Evolutionary conservation across 2,113 vertebrate genomes (phyloP).

Genomic region (Falco punctatus): DNA sequence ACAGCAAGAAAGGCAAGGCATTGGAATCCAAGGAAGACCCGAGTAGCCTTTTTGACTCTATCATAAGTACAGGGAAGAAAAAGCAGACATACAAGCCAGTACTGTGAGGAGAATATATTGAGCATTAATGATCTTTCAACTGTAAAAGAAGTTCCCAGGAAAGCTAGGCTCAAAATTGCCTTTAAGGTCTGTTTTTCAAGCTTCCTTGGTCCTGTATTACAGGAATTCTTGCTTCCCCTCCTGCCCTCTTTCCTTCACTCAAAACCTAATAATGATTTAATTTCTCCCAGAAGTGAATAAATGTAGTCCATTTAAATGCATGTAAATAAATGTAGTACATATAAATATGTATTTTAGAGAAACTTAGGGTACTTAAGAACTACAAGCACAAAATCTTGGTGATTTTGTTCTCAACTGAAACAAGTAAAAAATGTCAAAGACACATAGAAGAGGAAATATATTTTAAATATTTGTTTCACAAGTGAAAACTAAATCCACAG

Average conservation of each 20-base stretch:
- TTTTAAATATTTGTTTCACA: not conserved
- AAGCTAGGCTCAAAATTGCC: not conserved
- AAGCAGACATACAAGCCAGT: not conserved
- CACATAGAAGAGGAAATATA: not conserved
- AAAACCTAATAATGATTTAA: not conserved
- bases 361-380: not conserved
- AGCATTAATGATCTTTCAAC: not conserved
- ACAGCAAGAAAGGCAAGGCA: not conserved
- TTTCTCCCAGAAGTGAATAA: not conserved
- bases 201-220: not conserved
- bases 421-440: not conserved
- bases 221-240: not conserved
- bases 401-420: not conserved
- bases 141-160: not conserved
- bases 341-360: not conserved
- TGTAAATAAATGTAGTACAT: not conserved
- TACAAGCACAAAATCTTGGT: not conserved
- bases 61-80: not conserved
- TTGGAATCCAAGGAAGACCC: not conserved
- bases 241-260: not conserved
- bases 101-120: not conserved
- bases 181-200: not conserved
- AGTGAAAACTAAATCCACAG: constrained; percentile 1
- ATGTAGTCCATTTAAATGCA: not conserved
- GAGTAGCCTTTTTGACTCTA: not conserved